These are phyloP conservation scores for Mastomys natalensis DNA, from an alignment of 2,113 vertebrate species.

Conservation along the genomic window DNA sequence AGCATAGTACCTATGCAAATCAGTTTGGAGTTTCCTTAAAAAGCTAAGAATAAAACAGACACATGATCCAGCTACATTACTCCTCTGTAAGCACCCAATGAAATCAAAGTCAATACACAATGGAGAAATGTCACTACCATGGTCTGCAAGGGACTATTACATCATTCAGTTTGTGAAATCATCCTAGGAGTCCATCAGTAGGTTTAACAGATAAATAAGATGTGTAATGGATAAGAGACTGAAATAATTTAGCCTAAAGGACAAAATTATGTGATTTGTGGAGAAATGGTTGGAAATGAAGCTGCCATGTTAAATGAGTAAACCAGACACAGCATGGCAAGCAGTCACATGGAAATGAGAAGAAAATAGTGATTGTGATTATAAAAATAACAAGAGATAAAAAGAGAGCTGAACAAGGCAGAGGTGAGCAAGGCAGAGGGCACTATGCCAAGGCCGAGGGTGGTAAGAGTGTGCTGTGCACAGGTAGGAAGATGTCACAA, in stretches of 20 bases:
- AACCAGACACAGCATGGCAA: background rate
- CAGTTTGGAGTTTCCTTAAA: background rate
- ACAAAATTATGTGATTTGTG: background rate
- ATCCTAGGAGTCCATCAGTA: too few relatives aligned
- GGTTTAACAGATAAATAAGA: background rate
- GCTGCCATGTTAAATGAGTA: background rate
- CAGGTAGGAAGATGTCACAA: background rate
- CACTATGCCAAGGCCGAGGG: too few relatives aligned
- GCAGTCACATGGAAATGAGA: background rate
- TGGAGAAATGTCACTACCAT: too few relatives aligned
- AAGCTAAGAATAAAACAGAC: background rate
- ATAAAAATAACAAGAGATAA: background rate
- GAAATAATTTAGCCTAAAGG: too few relatives aligned
- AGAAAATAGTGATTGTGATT: too few relatives aligned
- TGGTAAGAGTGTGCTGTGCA: background rate
- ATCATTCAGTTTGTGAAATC: background rate
- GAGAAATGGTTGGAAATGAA: background rate
- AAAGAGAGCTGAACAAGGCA: background rate
- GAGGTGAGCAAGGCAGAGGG: background rate
- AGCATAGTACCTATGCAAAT: background rate
- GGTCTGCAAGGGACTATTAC: rapidly evolving
- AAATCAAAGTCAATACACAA: background rate
- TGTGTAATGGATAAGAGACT: background rate
- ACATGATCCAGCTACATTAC: background rate
- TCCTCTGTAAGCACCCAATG: background rate